Conservation (phyloP, 2,797 vertebrate species). For the Coilia nasus region DNA sequence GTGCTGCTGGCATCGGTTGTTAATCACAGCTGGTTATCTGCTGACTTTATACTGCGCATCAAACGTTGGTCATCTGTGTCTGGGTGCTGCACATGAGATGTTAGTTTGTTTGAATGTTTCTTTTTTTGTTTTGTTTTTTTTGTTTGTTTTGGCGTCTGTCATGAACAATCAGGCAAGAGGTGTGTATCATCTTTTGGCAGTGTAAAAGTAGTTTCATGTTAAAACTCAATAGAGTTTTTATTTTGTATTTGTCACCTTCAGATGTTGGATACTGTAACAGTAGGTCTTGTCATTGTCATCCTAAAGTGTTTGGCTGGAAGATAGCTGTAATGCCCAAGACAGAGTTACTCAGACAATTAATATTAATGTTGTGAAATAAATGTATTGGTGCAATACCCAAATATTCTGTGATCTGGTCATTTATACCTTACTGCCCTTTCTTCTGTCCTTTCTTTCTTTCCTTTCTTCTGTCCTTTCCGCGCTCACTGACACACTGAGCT, state of each 20-base stretch:
- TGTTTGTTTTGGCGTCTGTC: slow-evolving; percentile 31
- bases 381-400: slow-evolving; percentile 18
- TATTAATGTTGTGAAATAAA: slow-evolving; percentile 26
- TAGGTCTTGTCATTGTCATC: slow-evolving; percentile 50
- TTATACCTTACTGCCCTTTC: neutral
- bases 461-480: neutral
- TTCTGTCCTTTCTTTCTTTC: neutral
- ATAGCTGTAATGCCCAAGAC: slow-evolving; percentile 28
- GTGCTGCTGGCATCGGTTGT: neutral
- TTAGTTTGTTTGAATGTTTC: neutral
- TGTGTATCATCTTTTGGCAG: slow-evolving; percentile 31
- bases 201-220: slow-evolving; percentile 32
- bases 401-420: neutral
- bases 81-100: slow-evolving; percentile 3
- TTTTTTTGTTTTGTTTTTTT: neutral
- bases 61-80: slow-evolving; percentile 11
- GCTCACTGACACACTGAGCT: neutral
- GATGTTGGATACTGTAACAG: slow-evolving; percentile 43
- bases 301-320: slow-evolving; percentile 51
- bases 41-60: neutral
- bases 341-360: slow-evolving; percentile 21
- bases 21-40: slow-evolving; percentile 6
- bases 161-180: slow-evolving; percentile 43
- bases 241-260: slow-evolving; percentile 41
- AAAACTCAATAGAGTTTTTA: slow-evolving; percentile 50